phyloP scores from a whole-genome alignment of 2,113 vertebrate genomes.

The Rostratula benghalensis region DNA sequence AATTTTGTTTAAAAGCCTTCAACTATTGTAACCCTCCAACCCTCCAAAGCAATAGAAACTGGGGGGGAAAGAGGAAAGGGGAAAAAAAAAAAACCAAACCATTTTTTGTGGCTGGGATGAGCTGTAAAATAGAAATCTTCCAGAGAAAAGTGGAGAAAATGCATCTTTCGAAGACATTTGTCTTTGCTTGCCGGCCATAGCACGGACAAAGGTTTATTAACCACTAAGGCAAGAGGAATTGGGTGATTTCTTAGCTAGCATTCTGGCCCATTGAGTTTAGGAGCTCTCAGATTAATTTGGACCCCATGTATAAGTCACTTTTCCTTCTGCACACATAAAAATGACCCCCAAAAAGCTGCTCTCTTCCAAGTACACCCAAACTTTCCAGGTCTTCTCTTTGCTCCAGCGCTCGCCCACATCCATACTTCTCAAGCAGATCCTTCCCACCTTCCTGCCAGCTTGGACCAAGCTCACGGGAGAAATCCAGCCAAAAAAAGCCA shows the following conservation, averaged over 20 bases:
- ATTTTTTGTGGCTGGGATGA: neutral
- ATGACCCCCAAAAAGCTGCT: neutral
- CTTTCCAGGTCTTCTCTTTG: conserved; percentile 17
- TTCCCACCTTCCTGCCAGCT: conserved; percentile 12
- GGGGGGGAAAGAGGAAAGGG: rapidly evolving
- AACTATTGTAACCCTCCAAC: neutral
- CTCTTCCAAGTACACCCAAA: neutral
- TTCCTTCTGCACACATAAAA: rapidly evolving
- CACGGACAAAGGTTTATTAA: neutral
- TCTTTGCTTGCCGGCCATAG: rapidly evolving
- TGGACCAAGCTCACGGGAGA: neutral
- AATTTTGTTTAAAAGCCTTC: neutral
- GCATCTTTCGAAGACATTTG: neutral
- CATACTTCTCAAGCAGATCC: neutral
- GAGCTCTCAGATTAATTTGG: neutral
- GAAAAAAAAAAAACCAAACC: rapidly evolving
- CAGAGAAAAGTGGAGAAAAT: neutral
- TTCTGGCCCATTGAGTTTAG: neutral
- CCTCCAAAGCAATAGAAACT: neutral
- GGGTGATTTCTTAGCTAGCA: neutral
- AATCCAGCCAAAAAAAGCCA: conserved; percentile 23
- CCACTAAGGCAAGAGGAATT: neutral
- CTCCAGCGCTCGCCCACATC: conserved; percentile 1
- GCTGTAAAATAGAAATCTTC: neutral
- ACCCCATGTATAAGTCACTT: rapidly evolving